phyloP scores from a whole-genome alignment of 2,797 vertebrate genomes.

The Agapornis canus region DNA sequence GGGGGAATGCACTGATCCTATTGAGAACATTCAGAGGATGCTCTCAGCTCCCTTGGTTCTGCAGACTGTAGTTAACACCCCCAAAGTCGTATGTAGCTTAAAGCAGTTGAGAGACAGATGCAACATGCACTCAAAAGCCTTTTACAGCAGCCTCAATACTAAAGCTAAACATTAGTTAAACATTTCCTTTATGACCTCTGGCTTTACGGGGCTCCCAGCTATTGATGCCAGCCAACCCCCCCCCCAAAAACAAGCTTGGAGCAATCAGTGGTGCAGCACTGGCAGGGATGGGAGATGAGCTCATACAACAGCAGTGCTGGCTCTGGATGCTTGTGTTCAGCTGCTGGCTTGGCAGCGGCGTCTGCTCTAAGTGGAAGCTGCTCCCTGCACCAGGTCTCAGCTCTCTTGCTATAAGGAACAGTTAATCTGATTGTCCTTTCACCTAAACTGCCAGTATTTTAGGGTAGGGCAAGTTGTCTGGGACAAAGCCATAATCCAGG shows the following conservation, averaged over 20 bases:
- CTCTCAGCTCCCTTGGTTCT: not conserved
- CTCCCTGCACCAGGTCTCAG: not conserved
- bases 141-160: not conserved
- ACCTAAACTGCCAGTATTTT: not conserved
- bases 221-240: not conserved
- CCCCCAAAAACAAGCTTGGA: fast-evolving
- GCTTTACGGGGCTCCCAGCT: not conserved
- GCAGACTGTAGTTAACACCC: not conserved
- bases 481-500: not conserved
- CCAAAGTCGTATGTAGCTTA: fast-evolving
- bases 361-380: fast-evolving
- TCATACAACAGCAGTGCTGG: not conserved
- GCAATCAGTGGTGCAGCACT: fast-evolving
- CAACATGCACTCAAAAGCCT: fast-evolving
- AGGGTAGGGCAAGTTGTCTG: not conserved
- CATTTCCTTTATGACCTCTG: not conserved
- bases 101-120: not conserved
- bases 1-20: not conserved
- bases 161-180: not conserved
- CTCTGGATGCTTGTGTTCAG: not conserved
- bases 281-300: not conserved
- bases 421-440: conserved; percentile 15
- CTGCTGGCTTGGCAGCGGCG: not conserved
- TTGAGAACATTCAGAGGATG: not conserved
- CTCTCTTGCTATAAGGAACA: not conserved